These are phyloP conservation scores for Ferdinandea cuprea DNA, from an alignment of 2,888 invertebrate genomes.

Conservation along the genomic window DNA sequence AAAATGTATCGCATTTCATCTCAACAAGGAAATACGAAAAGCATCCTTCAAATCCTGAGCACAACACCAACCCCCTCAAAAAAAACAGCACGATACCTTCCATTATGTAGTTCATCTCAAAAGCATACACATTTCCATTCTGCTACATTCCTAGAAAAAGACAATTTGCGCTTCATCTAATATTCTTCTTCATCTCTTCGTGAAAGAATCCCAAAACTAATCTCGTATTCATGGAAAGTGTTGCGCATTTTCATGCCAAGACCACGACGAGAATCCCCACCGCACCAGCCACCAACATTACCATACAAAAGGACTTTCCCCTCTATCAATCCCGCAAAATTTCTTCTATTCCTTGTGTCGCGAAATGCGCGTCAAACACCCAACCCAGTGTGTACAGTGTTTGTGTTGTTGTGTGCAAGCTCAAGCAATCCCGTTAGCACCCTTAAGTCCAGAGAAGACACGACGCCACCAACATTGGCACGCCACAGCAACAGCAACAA, in stretches of 20 bases:
- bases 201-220: constrained; percentile 71
- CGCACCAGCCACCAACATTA: constrained; percentile 8
- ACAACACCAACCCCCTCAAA: not conserved
- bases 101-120: not conserved
- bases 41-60: not conserved
- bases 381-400: constrained; percentile 10
- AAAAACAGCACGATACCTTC: not conserved
- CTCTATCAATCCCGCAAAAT: not conserved
- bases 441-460: constrained; percentile 53
- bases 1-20: too few species aligned
- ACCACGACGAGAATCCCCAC: constrained; percentile 7
- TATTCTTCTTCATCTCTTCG: constrained; percentile 42
- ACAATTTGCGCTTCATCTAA: constrained; percentile 25
- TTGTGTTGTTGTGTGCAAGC: constrained; percentile 52
- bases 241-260: constrained; percentile 69
- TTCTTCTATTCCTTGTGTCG: not conserved
- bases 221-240: constrained; percentile 71
- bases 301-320: constrained; percentile 28
- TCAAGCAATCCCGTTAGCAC: constrained; percentile 60
- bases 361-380: constrained; percentile 44
- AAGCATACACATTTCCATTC: constrained; percentile 10
- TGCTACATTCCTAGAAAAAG: not conserved
- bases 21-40: not conserved
- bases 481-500: constrained; percentile 22
- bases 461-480: constrained; percentile 35